Base-by-base conservation (phyloP, 2,888 invertebrate genomes). In the Tetranychus piercei region DNA sequence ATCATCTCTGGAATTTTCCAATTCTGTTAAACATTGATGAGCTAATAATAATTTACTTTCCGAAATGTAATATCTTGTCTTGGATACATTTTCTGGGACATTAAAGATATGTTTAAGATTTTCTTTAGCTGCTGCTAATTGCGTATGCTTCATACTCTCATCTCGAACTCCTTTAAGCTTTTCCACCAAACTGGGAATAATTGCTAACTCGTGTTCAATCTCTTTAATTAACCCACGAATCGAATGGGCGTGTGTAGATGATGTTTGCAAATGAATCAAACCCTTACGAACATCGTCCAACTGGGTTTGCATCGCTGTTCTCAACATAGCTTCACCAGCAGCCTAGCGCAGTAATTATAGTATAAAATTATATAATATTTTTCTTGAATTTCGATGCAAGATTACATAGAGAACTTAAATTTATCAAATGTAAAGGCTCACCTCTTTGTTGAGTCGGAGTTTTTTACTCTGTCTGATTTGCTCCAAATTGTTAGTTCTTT, bases 281-380 rank as follows among this genome's bases (percentile, higher is more conserved):
- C 97, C 97, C 15, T 92, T 90, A 79, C 91, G 88, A 0, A 99
- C 96, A 0, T 95, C 96, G 83, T 99, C 97, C 74, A 99, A 84
- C 83, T 99, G 96, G 77, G 94, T 93, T 82, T 99, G 96, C 85
- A 99, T 93, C 1, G 95, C 95, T n/a, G 96, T 94, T 84, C 97
- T 96, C 34, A 99, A 82, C 86, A 93, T 90, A 1, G 93, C 92
- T 82, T 95, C 94, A 9, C 94, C 92, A 5, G 94, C 92, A 1
- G 90, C 90, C 84, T 93, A 78, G 75, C 73, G 70, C 71, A 72
- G 73, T 23, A 71, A 55, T 55, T 1, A 55, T 0, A 55, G 55
- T 2, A 55, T 15, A 55, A 55, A 55, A 55, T 34, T 22, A 73
- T 22, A 43, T 43, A 69, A 71, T 64, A 74, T 70, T 44, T 74